phyloP scores from a whole-genome alignment of 2,113 vertebrate species.

The pig (Sus scrofa) region T2T-Sscrofa CM000820.6:109618501-109619000 shows the following conservation, averaged over 20 bases:
- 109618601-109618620: neutral
- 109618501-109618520: neutral
- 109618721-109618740: neutral
- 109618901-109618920: neutral
- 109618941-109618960: neutral
- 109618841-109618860: neutral
- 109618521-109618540: neutral
- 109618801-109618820: neutral
- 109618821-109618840: neutral
- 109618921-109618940: neutral
- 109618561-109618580: neutral
- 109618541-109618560: neutral
- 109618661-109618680: neutral
- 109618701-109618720: neutral
- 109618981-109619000: neutral
- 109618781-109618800: neutral
- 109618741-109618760: rapidly evolving
- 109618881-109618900: neutral
- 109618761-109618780: neutral
- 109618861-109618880: neutral
- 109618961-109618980: neutral
- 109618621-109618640: neutral
- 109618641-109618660: neutral
- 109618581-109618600: neutral
- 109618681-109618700: neutral